These are phyloP conservation scores for Andrena flavipes DNA, from an alignment of 2,888 invertebrate genomes.

Conservation along the genomic window DNA sequence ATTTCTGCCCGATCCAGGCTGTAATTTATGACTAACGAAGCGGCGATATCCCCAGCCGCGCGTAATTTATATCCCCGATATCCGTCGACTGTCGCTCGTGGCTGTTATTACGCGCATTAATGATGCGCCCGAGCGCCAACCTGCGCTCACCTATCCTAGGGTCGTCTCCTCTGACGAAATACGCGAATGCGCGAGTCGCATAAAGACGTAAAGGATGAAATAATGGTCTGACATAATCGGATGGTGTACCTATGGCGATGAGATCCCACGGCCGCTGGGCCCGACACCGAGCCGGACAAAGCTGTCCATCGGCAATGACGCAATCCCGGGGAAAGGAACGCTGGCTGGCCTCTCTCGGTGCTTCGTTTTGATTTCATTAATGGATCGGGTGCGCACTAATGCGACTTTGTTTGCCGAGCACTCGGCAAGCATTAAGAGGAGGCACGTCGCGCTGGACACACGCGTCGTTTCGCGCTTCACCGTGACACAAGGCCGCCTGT, in stretches of 20 bases:
- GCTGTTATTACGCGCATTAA: conserved; percentile 71
- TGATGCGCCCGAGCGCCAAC: conserved; percentile 48
- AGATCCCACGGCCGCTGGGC: conserved; percentile 65
- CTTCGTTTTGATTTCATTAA: conserved; percentile 81
- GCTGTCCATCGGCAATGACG: conserved; percentile 58
- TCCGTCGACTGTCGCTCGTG: conserved; percentile 63
- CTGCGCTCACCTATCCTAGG: conserved; percentile 22
- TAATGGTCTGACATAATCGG: conserved; percentile 69
- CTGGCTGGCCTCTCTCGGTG: conserved; percentile 30
- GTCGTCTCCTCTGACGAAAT: conserved; percentile 59
- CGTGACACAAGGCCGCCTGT: conserved; percentile 55
- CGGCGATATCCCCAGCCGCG: conserved; percentile 61
- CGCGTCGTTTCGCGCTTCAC: conserved; percentile 72
- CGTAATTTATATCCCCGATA: conserved; percentile 69
- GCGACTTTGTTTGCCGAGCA: conserved; percentile 79
- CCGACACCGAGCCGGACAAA: conserved; percentile 21
- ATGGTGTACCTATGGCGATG: conserved; percentile 43
- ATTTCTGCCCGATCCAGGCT: conserved; percentile 36
- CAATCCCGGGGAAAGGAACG: conserved; percentile 64
- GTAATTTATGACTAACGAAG: conserved; percentile 66
- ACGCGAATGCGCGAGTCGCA: conserved; percentile 34
- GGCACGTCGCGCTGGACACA: conserved; percentile 64
- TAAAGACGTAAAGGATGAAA: conserved; percentile 69
- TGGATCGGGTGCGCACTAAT: conserved; percentile 80
- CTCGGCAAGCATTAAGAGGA: conserved; percentile 78